A percentile compares a stretch with the other conserved stretches of the same genome.
phyloP scores from a whole-genome alignment of 2,888 invertebrate genomes.

The Stenotaenia linearis region DNA sequence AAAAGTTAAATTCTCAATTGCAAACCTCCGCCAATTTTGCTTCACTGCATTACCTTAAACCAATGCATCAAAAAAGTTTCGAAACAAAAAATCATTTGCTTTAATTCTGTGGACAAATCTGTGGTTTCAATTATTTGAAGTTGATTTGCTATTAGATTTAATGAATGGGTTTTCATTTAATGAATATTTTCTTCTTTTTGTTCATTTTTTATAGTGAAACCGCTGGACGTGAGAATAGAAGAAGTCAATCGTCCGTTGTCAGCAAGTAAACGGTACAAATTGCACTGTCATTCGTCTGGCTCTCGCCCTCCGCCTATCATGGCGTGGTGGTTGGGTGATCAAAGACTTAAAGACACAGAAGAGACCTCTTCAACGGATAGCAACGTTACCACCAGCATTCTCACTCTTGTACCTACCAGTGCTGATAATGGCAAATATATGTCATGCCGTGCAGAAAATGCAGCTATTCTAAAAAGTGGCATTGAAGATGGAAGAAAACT shows the following conservation, averaged over 20 bases:
- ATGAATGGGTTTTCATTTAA: background rate
- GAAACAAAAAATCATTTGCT: background rate
- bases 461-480: conserved; percentile 39
- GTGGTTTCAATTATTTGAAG: background rate
- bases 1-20: too few relatives aligned
- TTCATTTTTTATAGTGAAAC: conserved; percentile 43
- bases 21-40: background rate
- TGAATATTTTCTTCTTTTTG: background rate
- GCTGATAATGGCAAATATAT: conserved; percentile 41
- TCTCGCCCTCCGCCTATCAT: conserved; percentile 43
- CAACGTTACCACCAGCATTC: conserved; percentile 40
- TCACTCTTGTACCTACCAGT: conserved; percentile 39
- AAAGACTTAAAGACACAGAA: conserved; percentile 35
- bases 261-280: conserved; percentile 41
- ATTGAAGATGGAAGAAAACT: conserved; percentile 41
- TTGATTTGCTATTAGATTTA: background rate
- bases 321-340: conserved; percentile 43
- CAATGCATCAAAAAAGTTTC: background rate
- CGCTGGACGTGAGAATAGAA: conserved; percentile 41
- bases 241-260: conserved; percentile 41
- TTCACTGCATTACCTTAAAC: background rate
- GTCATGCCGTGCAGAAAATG: conserved; percentile 41
- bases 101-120: background rate
- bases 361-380: conserved; percentile 37
- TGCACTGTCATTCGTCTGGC: conserved; percentile 42